phyloP scores from a whole-genome alignment of 1,140 invertebrate genomes.

The Colletes latitarsis region DNA sequence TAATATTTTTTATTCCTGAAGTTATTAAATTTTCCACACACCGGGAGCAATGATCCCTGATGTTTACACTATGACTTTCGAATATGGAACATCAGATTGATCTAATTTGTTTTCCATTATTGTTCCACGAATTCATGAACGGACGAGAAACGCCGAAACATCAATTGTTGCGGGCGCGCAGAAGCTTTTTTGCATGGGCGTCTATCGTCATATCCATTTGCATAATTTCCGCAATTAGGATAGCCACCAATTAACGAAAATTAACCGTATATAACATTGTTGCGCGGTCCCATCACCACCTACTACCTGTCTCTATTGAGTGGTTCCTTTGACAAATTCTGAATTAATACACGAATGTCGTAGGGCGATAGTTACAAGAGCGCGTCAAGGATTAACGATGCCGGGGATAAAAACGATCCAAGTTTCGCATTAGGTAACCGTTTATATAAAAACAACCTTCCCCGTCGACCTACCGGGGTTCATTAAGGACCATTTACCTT shows the following conservation, averaged over 20 bases:
- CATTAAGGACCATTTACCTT: not conserved
- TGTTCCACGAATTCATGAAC: not conserved
- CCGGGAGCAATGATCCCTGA: too few relatives aligned
- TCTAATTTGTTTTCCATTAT: not conserved
- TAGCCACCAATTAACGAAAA: slow-evolving; percentile 60
- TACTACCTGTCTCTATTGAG: slow-evolving; percentile 18
- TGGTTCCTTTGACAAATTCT: slow-evolving; percentile 57
- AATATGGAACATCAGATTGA: too few relatives aligned
- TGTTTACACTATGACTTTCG: too few relatives aligned
- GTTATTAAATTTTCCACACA: too few relatives aligned
- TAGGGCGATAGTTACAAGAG: not conserved
- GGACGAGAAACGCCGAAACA: not conserved
- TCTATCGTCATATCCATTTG: slow-evolving; percentile 49
- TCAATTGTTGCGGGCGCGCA: not conserved
- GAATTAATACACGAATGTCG: slow-evolving; percentile 43
- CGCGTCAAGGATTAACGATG: not conserved
- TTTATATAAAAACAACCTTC: not conserved
- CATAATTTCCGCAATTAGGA: slow-evolving; percentile 57
- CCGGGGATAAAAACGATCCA: not conserved
- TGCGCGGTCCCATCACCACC: slow-evolving; percentile 7
- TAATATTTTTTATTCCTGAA: too few relatives aligned
- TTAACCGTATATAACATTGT: slow-evolving; percentile 27
- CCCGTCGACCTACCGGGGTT: not conserved
- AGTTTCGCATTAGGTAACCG: not conserved
- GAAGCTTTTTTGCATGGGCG: not conserved